phyloP scores from a whole-genome alignment of 2,113 vertebrate species.

The Gallinago undulata region DNA sequence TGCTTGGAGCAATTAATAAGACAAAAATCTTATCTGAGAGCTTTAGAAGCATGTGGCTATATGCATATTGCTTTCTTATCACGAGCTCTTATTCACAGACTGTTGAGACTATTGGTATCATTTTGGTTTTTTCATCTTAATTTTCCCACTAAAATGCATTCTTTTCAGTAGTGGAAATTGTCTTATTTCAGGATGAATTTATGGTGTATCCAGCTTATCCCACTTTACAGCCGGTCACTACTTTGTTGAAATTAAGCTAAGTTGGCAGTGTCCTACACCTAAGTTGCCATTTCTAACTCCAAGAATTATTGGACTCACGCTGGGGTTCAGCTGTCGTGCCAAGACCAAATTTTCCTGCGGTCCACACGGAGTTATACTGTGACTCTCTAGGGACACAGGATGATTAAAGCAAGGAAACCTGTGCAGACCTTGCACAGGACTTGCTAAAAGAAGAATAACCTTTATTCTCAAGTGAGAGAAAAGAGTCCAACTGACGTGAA shows the following conservation, averaged over 20 bases:
- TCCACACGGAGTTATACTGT: neutral
- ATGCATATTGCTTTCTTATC: neutral
- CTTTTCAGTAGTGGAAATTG: neutral
- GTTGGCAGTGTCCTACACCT: neutral
- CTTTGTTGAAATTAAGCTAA: neutral
- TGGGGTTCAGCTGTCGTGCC: neutral
- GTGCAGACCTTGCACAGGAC: neutral
- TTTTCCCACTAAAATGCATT: neutral
- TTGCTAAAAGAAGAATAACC: constrained; percentile 14
- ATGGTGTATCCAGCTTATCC: neutral
- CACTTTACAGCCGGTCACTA: neutral
- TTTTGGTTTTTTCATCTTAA: neutral
- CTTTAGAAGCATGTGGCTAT: neutral
- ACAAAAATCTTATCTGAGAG: neutral
- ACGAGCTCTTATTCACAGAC: neutral
- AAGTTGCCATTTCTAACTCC: neutral
- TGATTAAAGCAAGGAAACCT: constrained; percentile 5
- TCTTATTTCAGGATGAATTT: neutral
- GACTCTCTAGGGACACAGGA: neutral
- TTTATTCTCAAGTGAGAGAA: constrained; percentile 23
- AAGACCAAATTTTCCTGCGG: constrained; percentile 6
- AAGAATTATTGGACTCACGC: neutral
- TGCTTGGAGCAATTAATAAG: neutral
- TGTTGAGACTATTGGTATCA: neutral
- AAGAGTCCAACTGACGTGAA: constrained; percentile 12